Percentiles rank a stretch among this genome's conserved stretches.
These are phyloP conservation scores for Leptinotarsa haldemani DNA, from an alignment of 2,888 invertebrate species.

Conservation along the genomic window DNA sequence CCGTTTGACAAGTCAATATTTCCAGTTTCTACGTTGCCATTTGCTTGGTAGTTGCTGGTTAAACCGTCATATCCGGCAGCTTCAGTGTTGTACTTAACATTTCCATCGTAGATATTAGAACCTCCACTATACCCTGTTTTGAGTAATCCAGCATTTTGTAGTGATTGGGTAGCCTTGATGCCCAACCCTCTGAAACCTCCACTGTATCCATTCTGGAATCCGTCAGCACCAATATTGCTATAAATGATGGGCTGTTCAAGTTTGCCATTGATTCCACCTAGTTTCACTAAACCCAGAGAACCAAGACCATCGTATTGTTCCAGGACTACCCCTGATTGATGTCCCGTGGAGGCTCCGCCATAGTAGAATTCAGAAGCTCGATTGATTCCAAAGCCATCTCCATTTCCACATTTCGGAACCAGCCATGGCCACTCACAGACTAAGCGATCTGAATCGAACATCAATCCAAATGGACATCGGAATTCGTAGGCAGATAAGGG, in stretches of 20 bases:
- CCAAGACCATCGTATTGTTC: constrained; percentile 62
- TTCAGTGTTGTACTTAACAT: constrained; percentile 17
- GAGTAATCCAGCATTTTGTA: constrained; percentile 54
- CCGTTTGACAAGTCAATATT: too few species aligned
- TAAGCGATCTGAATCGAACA: constrained; percentile 77
- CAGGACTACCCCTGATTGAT: constrained; percentile 56
- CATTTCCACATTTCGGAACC: constrained; percentile 68
- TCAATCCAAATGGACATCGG: constrained; percentile 83
- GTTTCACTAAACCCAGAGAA: constrained; percentile 53
- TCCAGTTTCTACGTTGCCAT: too few species aligned
- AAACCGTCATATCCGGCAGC: background rate
- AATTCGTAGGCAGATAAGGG: constrained; percentile 80
- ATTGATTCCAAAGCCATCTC: constrained; percentile 60
- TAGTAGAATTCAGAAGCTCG: constrained; percentile 67
- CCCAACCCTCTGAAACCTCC: constrained; percentile 50
- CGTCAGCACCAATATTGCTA: constrained; percentile 53
- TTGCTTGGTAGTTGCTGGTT: background rate
- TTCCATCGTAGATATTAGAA: constrained; percentile 29
- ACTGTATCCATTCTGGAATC: constrained; percentile 25
- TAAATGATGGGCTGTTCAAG: constrained; percentile 54
- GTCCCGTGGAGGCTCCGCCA: constrained; percentile 56
- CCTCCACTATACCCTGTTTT: constrained; percentile 37
- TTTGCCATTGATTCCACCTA: constrained; percentile 59
- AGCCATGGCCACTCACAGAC: constrained; percentile 86
- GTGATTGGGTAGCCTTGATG: constrained; percentile 49